Evolutionary conservation across 2,797 vertebrate species (phyloP), one percentile per base, ranked within the genome.

Genomic region (Spinus olivaceus): DNA sequence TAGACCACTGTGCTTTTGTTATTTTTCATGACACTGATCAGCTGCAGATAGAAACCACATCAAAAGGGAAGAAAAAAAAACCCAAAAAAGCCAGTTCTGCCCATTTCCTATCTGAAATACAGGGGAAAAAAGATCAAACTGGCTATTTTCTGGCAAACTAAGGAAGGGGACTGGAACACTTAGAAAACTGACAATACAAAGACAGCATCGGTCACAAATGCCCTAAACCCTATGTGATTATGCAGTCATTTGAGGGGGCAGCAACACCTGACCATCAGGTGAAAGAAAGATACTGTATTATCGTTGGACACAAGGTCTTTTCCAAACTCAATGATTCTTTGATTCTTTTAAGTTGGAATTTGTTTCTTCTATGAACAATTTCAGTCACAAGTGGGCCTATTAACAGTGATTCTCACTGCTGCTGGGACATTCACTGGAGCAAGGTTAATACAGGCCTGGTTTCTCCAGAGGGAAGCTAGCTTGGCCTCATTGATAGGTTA

Each of bases 71-170:
- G 17, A 20, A 67, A 77, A 41, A 41, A 39, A 39, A 39, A 14
- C 13, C 37, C 10, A 39, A 39, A 39, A 39, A 39, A 39, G 39
- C 17, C 18, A 54, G 28, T 46, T 81, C 22, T 6, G 5, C 15
- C 39, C 10, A 33, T 16, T 23, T 46, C 20, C 24, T 41, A 2
- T 20, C 59, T 64, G 22, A 87, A 91, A 60, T 35, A 50, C 30
- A 19, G 5, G 22, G 28, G 4, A 6, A 0, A 32, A 46, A 56
- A 76, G 20, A 74, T 28, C 2, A 81, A 79, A 66, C 2, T 0
- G 14, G 54, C 1, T 88, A 14, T 59, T 71, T 96, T 63, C 47
- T 90, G 72, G 30, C 27, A 72, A 35, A 19, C 10, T 72, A 30
- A 59, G 33, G 16, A 28, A 69, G 25, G 16, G 14, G 8, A 49